A percentile compares a stretch with the other conserved stretches of the same genome.
These are phyloP conservation scores for honey bee (Apis mellifera) DNA, from an alignment of 1,140 invertebrate species.

Conservation along the genomic window Amel_HAv3.1 CM009934.2:5161001-5161500, in stretches of 20 bases:
- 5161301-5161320: not conserved
- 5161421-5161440: constrained; percentile 34
- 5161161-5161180: not conserved
- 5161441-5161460: constrained; percentile 1
- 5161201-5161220: not conserved
- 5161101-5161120: not conserved
- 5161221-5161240: not conserved
- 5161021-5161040: not conserved
- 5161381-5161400: not conserved
- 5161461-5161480: constrained; percentile 20
- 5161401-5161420: constrained; percentile 5
- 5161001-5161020: not conserved
- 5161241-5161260: constrained; percentile 35
- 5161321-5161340: not conserved
- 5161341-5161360: constrained; percentile 8
- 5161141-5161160: too few species aligned
- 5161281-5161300: constrained; percentile 32
- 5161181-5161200: not conserved
- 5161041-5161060: not conserved
- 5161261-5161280: constrained; percentile 46
- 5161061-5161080: not conserved
- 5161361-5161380: constrained; percentile 30
- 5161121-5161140: not conserved
- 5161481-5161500: not conserved
- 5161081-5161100: not conserved